Base-by-base conservation (phyloP, 2,888 invertebrate species). In the Allophyes oxyacanthae region DNA sequence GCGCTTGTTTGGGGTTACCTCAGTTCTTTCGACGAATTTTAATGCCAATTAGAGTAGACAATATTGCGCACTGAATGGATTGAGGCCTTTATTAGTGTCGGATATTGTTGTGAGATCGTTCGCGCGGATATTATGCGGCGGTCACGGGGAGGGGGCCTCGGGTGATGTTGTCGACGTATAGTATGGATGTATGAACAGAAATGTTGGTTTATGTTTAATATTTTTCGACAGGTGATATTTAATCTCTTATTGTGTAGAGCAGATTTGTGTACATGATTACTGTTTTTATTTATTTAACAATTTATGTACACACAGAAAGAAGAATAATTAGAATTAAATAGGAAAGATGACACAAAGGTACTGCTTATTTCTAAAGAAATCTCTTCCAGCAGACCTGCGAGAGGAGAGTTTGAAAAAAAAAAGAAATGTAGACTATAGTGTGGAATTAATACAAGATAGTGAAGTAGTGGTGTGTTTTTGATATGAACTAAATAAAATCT, bases 21-120 rank as follows among this genome's bases (percentile, higher is more conserved):
- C 88, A 87, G 82, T 90, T 91, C 89, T 90, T 89, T 89, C 83
- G 73, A 60, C 81, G 75, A 83, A 82, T 88, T 87, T 89, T 88
- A 89, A 89, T 92, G 91, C 93, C 92, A 94, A 94, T 94, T 94
- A 94, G 87, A 86, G 82, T 82, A 87, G 86, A 90, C 91, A 92
- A 89, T 91, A 90, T 90, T 89, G 86, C 81, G 83, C 69, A 81
- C 68, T 85, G 86, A 88, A 91, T 89, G 90, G 91, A 91, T 89
- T 89, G 86, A 83, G 85, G 81, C 85, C 86, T 89, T 90, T 92
- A 93, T 93, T 91, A 91, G 83, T 88, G 89, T 88, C 90, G 83
- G 90, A 91, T 91, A 91, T 92, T 92, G 92, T 93, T 92, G 87
- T 83, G 82, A 75, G 84, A 68, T 77, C 87, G 81, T 72, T 85